Percentiles rank a stretch among this genome's conserved stretches.
These are phyloP conservation scores for Tokudaia tokunoshimensis DNA, from an alignment of 2,797 vertebrate species.

Conservation along the genomic window DNA sequence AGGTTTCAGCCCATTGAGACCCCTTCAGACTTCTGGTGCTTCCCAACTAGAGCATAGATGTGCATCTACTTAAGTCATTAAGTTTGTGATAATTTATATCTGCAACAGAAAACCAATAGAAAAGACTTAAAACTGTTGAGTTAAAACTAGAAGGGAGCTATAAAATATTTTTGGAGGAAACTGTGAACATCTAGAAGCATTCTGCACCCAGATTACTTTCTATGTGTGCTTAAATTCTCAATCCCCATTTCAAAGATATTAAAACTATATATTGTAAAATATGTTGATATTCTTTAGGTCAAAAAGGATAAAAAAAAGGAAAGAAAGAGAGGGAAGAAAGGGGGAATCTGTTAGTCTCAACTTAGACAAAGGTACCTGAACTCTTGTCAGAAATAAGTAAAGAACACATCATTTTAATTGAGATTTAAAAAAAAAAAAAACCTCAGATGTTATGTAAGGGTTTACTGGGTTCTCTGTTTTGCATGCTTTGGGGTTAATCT, in stretches of 20 bases:
- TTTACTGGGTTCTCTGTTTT: conserved; percentile 27
- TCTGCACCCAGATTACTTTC: neutral
- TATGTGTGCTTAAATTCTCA: neutral
- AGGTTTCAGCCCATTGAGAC: neutral
- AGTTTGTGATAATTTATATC: neutral
- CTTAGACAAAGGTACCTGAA: neutral
- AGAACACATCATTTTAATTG: neutral
- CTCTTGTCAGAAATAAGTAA: neutral
- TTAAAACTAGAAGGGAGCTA: neutral
- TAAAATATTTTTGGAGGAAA: neutral
- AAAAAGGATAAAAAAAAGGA: neutral
- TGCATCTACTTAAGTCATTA: neutral
- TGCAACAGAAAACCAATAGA: neutral
- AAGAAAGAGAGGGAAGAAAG: neutral
- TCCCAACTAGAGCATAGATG: neutral
- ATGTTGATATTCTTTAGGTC: neutral
- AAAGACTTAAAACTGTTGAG: neutral
- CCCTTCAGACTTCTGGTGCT: neutral
- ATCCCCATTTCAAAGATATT: neutral
- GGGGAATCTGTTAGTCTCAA: neutral
- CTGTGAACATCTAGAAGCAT: neutral
- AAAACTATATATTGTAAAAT: neutral
- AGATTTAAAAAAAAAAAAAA: neutral
- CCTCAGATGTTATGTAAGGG: neutral
- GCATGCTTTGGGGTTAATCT: neutral